Evolutionary conservation across 2,888 invertebrate genomes (phyloP), one percentile per base, ranked within the genome.

Genomic region (Eupithecia abbreviata): DNA sequence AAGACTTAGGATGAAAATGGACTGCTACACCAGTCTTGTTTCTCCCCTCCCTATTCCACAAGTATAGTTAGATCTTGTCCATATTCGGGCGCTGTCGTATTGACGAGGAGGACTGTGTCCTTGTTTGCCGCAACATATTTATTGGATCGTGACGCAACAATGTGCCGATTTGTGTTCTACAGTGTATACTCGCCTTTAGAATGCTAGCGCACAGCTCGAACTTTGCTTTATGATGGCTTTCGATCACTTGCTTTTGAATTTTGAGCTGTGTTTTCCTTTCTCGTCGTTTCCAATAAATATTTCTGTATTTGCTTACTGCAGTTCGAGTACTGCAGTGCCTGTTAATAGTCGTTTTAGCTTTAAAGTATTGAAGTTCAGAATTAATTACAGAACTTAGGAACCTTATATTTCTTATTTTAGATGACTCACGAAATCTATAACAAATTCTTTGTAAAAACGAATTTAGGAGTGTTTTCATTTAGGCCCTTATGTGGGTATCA

Each of bases 101-200:
- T 85, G 88, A 86, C 79, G 83, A 79, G 84, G 86, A 87, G 86
- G 86, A 84, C 87, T 87, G 87, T 86, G 89, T 86, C 83, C 90
- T 90, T 87, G 90, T 91, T 90, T 88, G 83, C 84, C 10, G 85
- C 85, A 86, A 86, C 88, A 89, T 89, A 87, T 90, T 91, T 91
- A 92, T 92, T 90, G 88, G 87, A 87, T 91, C 92, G 91, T 91
- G 92, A 90, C 84, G 87, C 87, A 86, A 85, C 88, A 86, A 86
- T 85, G 86, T 87, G 85, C 84, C 86, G 84, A 86, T 87, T 85
- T 87, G 87, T 86, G 87, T 85, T 83, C 84, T 73, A 58, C 73
- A 85, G 85, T 87, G 85, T 86, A 82, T 77, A 85, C 81, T 82
- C 71, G 76, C 84, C 82, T 84, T 82, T 82, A 83, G 69, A 18